These are phyloP conservation scores for Melozone crissalis DNA, from an alignment of 2,113 vertebrate genomes.

Conservation along the genomic window DNA sequence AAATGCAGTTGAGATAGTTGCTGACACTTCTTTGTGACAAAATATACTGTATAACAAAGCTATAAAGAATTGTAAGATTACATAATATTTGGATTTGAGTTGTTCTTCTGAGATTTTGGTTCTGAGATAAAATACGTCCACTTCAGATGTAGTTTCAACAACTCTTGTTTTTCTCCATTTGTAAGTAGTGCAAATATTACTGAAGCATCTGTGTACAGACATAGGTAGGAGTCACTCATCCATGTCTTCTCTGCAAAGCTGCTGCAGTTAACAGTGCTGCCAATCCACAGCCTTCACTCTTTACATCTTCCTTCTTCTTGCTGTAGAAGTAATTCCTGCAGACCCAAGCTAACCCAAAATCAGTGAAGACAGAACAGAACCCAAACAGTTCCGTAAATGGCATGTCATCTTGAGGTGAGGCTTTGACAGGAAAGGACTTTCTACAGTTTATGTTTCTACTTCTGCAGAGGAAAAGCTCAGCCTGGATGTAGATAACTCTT, in stretches of 20 bases:
- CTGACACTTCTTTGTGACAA: background rate
- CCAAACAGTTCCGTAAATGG: background rate
- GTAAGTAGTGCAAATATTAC: background rate
- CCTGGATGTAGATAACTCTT: background rate
- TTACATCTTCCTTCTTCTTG: background rate
- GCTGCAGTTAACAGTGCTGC: background rate
- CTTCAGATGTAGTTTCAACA: background rate
- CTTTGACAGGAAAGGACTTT: background rate
- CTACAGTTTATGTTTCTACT: background rate
- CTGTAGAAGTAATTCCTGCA: background rate
- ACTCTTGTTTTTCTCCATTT: background rate
- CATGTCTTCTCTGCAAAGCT: background rate
- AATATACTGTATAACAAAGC: background rate
- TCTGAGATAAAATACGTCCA: background rate
- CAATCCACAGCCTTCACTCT: background rate
- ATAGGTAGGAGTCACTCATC: background rate
- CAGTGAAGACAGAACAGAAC: background rate
- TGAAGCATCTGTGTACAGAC: background rate
- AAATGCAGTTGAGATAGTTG: background rate
- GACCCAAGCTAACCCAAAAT: background rate
- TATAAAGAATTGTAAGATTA: background rate
- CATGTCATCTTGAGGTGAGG: background rate
- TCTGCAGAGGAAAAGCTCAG: background rate
- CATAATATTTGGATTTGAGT: background rate
- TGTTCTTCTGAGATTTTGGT: background rate